Percentiles rank a stretch among this genome's conserved stretches.
phyloP scores from a whole-genome alignment of 2,113 vertebrate species.

The Sorex fumeus region DNA sequence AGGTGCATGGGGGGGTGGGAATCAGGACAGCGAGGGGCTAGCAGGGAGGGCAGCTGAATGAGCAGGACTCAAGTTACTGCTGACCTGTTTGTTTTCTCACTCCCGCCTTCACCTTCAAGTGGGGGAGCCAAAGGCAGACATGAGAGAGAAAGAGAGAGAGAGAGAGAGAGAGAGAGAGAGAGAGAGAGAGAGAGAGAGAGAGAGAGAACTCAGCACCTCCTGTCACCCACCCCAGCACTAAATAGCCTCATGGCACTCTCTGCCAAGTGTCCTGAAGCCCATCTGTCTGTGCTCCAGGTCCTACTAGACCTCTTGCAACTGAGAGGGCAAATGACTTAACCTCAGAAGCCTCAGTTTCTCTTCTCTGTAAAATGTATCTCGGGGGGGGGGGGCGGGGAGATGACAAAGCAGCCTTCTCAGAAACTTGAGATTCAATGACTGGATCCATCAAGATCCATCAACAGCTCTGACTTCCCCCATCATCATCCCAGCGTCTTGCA shows the following conservation, averaged over 20 bases:
- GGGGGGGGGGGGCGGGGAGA: no score
- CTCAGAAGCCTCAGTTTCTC: not conserved
- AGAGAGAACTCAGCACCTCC: no score
- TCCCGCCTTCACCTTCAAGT: no score
- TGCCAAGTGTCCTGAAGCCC: not conserved
- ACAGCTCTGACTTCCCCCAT: not conserved
- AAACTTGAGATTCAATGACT: not conserved
- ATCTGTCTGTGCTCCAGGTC: not conserved
- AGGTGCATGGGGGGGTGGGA: no score
- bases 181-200: no score
- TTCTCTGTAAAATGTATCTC: slow-evolving; percentile 15
- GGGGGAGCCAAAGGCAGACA: not conserved
- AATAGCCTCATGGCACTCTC: not conserved
- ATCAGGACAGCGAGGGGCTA: rapidly evolving
- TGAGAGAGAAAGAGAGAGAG: not conserved
- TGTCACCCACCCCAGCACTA: not conserved
- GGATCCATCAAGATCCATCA: not conserved
- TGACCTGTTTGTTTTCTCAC: not conserved
- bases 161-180: not conserved
- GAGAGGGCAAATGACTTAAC: not conserved
- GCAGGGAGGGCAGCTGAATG: not conserved
- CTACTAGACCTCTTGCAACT: not conserved
- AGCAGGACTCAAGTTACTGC: not conserved
- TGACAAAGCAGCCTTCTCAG: not conserved
- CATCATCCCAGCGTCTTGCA: not conserved